Conservation (phyloP, 2,888 invertebrate genomes). For the Cosmopolites sordidus region DNA sequence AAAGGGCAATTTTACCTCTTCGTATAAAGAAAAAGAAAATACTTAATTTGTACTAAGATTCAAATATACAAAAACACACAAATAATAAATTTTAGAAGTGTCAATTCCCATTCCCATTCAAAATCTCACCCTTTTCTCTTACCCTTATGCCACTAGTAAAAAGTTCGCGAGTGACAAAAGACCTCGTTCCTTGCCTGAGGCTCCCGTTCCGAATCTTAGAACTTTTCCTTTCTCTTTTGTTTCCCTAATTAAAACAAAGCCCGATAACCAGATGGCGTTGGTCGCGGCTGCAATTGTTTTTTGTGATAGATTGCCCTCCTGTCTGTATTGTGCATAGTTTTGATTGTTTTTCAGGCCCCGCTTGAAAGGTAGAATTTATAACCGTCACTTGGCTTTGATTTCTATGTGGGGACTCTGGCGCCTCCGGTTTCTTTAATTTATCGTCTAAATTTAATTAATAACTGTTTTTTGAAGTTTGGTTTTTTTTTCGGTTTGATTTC, state of each 20-base stretch:
- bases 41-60: too few relatives aligned
- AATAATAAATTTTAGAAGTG: too few relatives aligned
- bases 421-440: too few relatives aligned
- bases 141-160: not conserved
- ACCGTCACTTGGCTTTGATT: constrained; percentile 31
- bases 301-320: constrained; percentile 47
- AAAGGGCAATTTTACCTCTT: too few relatives aligned
- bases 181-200: not conserved
- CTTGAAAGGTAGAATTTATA: constrained; percentile 46
- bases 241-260: constrained; percentile 48
- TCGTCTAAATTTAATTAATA: too few relatives aligned
- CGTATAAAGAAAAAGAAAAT: too few relatives aligned
- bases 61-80: too few relatives aligned
- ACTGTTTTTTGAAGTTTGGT: too few relatives aligned
- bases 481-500: too few relatives aligned
- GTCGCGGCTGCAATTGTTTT: constrained; percentile 43
- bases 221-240: constrained; percentile 40
- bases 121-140: too few relatives aligned
- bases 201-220: not conserved
- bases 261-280: constrained; percentile 45
- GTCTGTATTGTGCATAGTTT: constrained; percentile 48
- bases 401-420: too few relatives aligned
- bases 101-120: too few relatives aligned
- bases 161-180: not conserved
- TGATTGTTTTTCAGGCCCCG: constrained; percentile 46